A percentile compares a stretch with the other conserved stretches of the same genome.
Evolutionary conservation across 2,797 vertebrate genomes (phyloP).

Genomic region (Hemibagrus guttatus): DNA sequence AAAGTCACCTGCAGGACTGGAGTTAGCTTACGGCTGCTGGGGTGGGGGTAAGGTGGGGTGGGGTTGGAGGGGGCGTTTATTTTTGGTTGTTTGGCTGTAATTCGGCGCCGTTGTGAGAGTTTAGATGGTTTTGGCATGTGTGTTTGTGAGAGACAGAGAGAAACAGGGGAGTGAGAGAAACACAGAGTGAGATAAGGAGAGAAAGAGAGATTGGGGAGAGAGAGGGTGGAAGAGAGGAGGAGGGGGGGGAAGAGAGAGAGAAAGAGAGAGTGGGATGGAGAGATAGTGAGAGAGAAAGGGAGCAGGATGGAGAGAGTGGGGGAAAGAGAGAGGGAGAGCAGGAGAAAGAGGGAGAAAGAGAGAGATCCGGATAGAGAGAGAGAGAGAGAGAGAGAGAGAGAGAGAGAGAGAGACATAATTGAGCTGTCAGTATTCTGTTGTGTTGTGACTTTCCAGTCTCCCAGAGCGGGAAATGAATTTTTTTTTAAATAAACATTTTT

Average conservation of each 20-base stretch:
- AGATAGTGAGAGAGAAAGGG: too few relatives aligned
- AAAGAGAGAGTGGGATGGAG: too few relatives aligned
- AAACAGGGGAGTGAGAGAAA: too few relatives aligned
- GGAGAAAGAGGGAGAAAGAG: neutral
- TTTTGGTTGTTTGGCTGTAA: slow-evolving; percentile 56
- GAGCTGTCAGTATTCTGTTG: slow-evolving; percentile 88
- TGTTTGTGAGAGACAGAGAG: neutral
- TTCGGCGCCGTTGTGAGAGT: slow-evolving; percentile 71
- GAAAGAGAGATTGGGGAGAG: too few relatives aligned
- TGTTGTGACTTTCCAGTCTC: slow-evolving; percentile 72
- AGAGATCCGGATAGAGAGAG: slow-evolving; percentile 43
- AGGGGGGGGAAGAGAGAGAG: too few relatives aligned
- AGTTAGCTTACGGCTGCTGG: slow-evolving; percentile 50
- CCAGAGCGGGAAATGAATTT: slow-evolving; percentile 73
- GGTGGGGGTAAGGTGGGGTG: too few relatives aligned
- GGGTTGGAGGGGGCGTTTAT: neutral
- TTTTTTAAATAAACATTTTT: slow-evolving; percentile 55
- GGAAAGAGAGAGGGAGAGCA: too few relatives aligned
- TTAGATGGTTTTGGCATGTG: slow-evolving; percentile 71
- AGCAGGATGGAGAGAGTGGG: too few relatives aligned
- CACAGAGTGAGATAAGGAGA: too few relatives aligned
- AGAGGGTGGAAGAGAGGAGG: too few relatives aligned
- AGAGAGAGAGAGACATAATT: slow-evolving; percentile 77
- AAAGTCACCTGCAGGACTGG: slow-evolving; percentile 63
- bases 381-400: slow-evolving; percentile 24